Base-by-base conservation (phyloP, 2,888 invertebrate species). In the Tenthredo distinguenda region DNA sequence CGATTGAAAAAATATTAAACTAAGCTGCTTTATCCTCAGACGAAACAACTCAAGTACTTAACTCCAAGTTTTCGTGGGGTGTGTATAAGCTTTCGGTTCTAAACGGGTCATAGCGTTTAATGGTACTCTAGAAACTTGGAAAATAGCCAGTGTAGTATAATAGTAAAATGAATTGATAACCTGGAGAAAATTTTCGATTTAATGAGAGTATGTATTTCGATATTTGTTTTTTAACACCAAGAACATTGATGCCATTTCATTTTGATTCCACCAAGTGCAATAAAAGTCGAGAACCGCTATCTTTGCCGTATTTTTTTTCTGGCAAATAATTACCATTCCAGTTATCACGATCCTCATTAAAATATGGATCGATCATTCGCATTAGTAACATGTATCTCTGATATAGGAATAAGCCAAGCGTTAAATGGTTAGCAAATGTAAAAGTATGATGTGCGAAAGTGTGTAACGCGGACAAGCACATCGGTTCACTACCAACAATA, bases 401-500 rank as follows among this genome's bases (percentile, higher is more conserved):
- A 34, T 55, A 55, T n/a, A 34, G n/a, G 55, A 77, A 77, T 77
- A 50, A 77, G 26, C 34, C 9, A 55, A 77, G 55, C 77, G 77
- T 77, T 77, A 77, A 55, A 55, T 55, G 55, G 77, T 34, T 9
- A 7, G 31, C 34, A 77, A 31, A 77, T 77, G 77, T 40, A 26
- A 21, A 50, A 77, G 77, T 55, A 43, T 72, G 40, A 31, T 21
- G 43, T 72, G 21, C 26, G 34, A 18, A 77, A 77, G 21, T 55
- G 55, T 77, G 77, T 77, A 77, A 50, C 55, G 34, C 31, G 15
- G 34, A 77, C 47, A 34, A 50, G 50, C 77, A n/a, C 31, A 77
- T 77, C 37, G 72, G 40, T 72, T 21, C 72, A 43, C 26, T 74
- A 74, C 40, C 10, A 74, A 37, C 72, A 43, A 74, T 74, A 88